Evolutionary conservation across 2,113 vertebrate genomes (phyloP).

Genomic region (Sylvicapra grimmia): DNA sequence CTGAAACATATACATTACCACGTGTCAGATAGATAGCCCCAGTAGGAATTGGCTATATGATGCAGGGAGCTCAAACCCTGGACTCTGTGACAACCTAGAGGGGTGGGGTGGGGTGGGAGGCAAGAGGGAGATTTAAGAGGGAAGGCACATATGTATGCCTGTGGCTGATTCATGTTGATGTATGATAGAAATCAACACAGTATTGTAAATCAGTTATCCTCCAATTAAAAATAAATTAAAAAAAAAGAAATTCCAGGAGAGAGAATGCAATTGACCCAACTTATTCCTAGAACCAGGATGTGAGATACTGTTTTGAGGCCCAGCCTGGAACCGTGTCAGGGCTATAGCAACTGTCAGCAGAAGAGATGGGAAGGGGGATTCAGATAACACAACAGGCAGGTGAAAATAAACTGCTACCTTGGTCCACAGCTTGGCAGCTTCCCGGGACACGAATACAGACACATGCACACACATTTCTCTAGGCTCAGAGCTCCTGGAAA

Average conservation of each 20-base stretch:
- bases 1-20: neutral
- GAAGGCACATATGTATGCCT: neutral
- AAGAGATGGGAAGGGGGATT: neutral
- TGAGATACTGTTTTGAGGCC: neutral
- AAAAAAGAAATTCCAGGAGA: neutral
- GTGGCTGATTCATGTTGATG: neutral
- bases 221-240: neutral
- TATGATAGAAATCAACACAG: neutral
- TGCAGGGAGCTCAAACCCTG: too few relatives aligned
- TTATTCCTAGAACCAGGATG: neutral
- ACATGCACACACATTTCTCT: neutral
- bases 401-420: neutral
- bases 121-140: neutral
- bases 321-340: neutral
- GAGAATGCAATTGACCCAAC: neutral
- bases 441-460: neutral
- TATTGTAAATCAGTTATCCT: neutral
- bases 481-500: neutral
- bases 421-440: neutral
- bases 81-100: neutral
- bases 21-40: too few relatives aligned
- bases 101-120: neutral
- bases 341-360: neutral
- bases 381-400: neutral
- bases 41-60: too few relatives aligned